Evolutionary conservation across 2,888 invertebrate species (phyloP).

Genomic region (Synanthedon vespiformis): DNA sequence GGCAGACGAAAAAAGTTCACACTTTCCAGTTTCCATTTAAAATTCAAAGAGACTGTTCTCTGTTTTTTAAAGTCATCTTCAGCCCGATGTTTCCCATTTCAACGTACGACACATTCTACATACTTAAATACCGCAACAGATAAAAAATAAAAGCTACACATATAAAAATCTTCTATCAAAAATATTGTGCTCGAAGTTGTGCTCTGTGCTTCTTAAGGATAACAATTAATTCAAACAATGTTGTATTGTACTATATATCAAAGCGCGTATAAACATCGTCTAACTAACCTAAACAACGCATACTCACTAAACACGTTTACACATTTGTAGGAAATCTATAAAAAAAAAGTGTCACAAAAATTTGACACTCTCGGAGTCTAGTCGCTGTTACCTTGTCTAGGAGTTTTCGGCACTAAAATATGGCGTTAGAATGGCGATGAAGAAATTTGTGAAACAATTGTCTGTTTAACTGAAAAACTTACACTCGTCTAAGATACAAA

Average conservation of each 20-base stretch:
- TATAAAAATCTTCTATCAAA: not conserved
- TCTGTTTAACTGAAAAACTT: no score
- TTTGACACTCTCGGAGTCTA: slow-evolving; percentile 42
- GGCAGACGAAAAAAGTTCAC: no score
- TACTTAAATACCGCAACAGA: no score
- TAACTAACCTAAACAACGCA: no score
- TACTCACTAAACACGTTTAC: not conserved
- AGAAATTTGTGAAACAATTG: no score
- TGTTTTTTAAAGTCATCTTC: no score
- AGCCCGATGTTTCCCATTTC: no score
- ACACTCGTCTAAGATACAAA: no score
- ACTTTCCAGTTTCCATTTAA: no score
- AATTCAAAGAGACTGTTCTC: no score
- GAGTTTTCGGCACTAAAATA: slow-evolving; percentile 1
- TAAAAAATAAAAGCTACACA: no score
- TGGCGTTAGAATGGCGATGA: not conserved
- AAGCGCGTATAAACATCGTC: not conserved
- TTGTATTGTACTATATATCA: not conserved
- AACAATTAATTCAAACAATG: not conserved
- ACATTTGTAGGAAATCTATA: not conserved
- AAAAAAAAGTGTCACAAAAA: slow-evolving; percentile 36
- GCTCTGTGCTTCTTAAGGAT: not conserved
- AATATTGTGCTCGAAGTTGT: not conserved
- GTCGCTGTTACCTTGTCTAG: slow-evolving; percentile 2
- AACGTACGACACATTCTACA: no score